Evolutionary conservation across 2,113 vertebrate species (phyloP).

Genomic region (Petroica traversi): DNA sequence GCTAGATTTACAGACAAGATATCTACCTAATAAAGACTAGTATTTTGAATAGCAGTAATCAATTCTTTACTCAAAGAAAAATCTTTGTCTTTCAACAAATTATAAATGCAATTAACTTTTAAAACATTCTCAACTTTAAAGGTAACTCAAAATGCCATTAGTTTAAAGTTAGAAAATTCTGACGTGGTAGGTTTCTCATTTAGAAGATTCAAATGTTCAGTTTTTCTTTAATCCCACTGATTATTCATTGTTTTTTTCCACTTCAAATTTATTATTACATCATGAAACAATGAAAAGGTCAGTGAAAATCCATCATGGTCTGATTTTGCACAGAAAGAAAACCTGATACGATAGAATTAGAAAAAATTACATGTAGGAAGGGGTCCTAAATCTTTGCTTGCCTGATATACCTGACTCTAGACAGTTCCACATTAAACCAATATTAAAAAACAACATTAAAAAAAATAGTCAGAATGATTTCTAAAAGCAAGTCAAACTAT

Average conservation of each 20-base stretch:
- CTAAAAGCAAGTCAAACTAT: not conserved
- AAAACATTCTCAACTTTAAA: not conserved
- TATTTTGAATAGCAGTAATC: not conserved
- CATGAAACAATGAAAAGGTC: not conserved
- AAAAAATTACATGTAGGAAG: not conserved
- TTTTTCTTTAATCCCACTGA: not conserved
- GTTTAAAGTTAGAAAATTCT: not conserved
- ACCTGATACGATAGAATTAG: rapidly evolving
- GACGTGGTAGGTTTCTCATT: not conserved
- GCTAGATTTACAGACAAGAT: not conserved
- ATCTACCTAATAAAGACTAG: not conserved
- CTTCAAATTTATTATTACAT: not conserved
- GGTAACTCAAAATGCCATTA: not conserved
- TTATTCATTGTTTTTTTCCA: not conserved
- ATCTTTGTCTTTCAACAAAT: not conserved
- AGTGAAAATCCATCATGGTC: not conserved
- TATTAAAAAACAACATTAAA: not conserved
- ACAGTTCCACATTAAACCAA: not conserved
- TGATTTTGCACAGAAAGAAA: not conserved
- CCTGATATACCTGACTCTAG: not conserved
- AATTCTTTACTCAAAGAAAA: not conserved
- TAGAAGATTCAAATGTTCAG: not conserved
- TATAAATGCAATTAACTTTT: not conserved
- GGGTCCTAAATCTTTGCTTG: not conserved
- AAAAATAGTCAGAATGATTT: not conserved